Conservation (phyloP, 2,888 invertebrate species). For the Tetrapedia diversipes region DNA sequence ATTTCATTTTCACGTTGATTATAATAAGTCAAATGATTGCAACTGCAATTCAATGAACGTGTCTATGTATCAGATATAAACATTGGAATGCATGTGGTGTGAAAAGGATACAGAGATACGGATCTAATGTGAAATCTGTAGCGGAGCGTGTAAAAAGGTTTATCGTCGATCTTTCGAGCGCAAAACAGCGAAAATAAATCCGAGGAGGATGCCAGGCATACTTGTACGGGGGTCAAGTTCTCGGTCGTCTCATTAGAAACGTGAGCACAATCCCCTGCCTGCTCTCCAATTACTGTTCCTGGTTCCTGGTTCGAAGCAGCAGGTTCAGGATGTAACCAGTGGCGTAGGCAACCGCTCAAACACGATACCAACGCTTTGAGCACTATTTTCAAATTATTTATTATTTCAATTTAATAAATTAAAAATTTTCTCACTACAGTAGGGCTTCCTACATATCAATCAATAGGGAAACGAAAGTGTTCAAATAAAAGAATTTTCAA, state of each 20-base stretch:
- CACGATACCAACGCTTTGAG: too few relatives aligned
- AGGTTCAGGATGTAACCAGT: slow-evolving; percentile 62
- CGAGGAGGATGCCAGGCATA: slow-evolving; percentile 50
- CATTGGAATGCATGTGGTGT: neutral
- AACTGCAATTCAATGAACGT: neutral
- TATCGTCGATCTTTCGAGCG: slow-evolving; percentile 27
- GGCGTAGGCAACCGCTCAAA: slow-evolving; percentile 52
- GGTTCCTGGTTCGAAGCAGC: slow-evolving; percentile 73
- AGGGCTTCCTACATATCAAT: too few relatives aligned
- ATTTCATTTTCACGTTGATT: too few relatives aligned
- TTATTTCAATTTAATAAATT: too few relatives aligned
- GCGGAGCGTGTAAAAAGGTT: slow-evolving; percentile 20
- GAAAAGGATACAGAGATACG: neutral
- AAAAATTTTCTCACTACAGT: too few relatives aligned
- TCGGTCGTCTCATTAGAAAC: slow-evolving; percentile 81
- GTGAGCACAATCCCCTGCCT: slow-evolving; percentile 72
- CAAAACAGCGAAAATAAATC: slow-evolving; percentile 57
- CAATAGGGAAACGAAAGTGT: too few relatives aligned
- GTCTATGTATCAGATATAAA: neutral
- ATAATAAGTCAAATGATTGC: neutral
- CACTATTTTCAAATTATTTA: too few relatives aligned
- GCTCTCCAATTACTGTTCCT: slow-evolving; percentile 72
- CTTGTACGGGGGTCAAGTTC: slow-evolving; percentile 78
- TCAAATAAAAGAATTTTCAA: too few relatives aligned
- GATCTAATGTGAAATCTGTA: neutral